Conservation (phyloP, 2,797 vertebrate species). For the Sternotherus odoratus region DNA sequence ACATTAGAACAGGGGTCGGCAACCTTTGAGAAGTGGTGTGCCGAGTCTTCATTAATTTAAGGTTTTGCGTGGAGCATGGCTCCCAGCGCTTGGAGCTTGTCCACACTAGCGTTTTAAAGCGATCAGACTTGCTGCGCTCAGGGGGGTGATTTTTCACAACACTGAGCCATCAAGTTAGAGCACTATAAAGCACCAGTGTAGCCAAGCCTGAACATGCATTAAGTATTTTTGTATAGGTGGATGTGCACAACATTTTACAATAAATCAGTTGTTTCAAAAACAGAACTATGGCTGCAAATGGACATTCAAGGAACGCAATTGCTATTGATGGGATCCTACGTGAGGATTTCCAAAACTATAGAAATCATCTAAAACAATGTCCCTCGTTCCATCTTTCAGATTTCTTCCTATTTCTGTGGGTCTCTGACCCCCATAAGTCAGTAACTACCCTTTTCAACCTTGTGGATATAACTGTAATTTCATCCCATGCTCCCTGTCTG, state of each 20-base stretch:
- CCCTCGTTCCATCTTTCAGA: not conserved
- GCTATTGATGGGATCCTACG: not conserved
- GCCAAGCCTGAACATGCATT: not conserved
- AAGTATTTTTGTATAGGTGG: not conserved
- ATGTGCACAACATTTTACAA: not conserved
- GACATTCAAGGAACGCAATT: not conserved
- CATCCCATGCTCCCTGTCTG: not conserved
- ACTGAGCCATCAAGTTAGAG: too few relatives aligned
- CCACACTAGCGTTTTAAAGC: too few relatives aligned
- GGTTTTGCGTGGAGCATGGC: too few relatives aligned
- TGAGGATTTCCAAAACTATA: not conserved
- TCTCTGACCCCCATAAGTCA: not conserved
- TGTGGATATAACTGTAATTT: not conserved
- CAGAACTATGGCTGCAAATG: not conserved
- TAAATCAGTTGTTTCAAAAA: rapidly evolving
- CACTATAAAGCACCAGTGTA: too few relatives aligned
- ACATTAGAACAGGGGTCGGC: too few relatives aligned
- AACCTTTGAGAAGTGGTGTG: too few relatives aligned
- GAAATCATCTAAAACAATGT: not conserved
- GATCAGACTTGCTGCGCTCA: too few relatives aligned
- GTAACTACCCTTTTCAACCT: not conserved
- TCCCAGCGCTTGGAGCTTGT: too few relatives aligned
- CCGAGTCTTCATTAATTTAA: too few relatives aligned
- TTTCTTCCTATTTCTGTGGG: not conserved
- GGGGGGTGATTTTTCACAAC: too few relatives aligned